Conservation (phyloP, 2,113 vertebrate genomes). For the Capricornis sumatraensis region DNA sequence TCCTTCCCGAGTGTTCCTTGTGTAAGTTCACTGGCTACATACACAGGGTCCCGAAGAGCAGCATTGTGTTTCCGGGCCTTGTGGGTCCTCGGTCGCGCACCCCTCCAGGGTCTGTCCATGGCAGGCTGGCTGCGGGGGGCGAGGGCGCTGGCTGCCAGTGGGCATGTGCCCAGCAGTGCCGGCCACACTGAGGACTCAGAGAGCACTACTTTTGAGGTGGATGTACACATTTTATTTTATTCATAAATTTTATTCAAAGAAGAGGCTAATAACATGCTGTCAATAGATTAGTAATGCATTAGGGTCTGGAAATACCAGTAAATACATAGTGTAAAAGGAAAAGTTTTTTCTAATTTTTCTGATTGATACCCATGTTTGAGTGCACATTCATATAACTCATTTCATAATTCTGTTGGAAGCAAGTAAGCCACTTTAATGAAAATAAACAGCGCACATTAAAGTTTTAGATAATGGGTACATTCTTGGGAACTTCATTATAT, state of each 20-base stretch:
- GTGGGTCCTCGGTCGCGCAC: fast-evolving
- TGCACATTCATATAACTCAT: neutral
- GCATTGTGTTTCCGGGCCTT: neutral
- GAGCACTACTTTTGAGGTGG: neutral
- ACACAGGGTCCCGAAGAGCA: neutral
- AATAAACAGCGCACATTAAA: too few species aligned
- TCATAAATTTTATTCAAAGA: neutral
- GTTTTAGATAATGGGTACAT: neutral
- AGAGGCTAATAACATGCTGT: neutral
- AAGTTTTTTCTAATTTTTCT: neutral
- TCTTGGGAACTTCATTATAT: neutral
- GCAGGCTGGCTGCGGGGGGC: neutral
- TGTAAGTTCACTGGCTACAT: neutral
- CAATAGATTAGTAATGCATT: too few species aligned
- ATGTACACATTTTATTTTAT: neutral
- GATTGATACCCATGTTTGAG: neutral
- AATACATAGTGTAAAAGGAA: neutral
- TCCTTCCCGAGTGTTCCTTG: neutral
- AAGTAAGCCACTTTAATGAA: too few species aligned
- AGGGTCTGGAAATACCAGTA: neutral
- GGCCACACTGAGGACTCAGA: neutral
- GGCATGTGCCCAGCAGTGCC: fast-evolving
- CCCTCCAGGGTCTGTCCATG: fast-evolving
- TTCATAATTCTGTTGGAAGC: neutral
- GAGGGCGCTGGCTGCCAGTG: fast-evolving